Conservation (phyloP, 2,888 invertebrate species). For the Malthinus seriepunctatus region DNA sequence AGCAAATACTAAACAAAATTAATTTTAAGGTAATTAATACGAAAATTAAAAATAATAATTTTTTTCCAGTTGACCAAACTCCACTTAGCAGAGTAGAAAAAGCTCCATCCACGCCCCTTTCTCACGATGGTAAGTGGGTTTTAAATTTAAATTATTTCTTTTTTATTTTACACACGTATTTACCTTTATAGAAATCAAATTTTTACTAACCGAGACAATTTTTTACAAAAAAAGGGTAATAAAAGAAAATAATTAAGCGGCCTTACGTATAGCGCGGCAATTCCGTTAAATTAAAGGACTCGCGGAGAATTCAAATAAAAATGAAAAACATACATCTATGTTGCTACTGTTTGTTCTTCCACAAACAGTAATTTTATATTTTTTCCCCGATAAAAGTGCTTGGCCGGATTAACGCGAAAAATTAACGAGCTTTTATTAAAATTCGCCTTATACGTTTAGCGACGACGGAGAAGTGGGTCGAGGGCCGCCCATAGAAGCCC, state of each 20-base stretch:
- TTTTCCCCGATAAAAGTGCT: conserved; percentile 33
- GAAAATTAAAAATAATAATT: conserved; percentile 26
- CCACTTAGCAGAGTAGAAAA: conserved; percentile 67
- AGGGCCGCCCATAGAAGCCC: background rate
- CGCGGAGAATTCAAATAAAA: conserved; percentile 32
- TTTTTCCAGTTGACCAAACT: conserved; percentile 59
- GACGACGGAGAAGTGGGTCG: background rate
- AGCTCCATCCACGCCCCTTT: conserved; percentile 77
- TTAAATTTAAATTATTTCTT: conserved; percentile 1
- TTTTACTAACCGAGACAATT: conserved; percentile 1
- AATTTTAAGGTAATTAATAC: conserved; percentile 11
- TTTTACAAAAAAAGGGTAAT: conserved; percentile 29
- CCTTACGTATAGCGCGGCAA: conserved; percentile 33
- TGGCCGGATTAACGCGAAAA: conserved; percentile 31
- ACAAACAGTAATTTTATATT: conserved; percentile 38
- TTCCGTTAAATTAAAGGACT: conserved; percentile 37
- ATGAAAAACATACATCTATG: conserved; percentile 30
- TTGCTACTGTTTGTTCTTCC: conserved; percentile 32
- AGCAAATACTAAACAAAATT: background rate
- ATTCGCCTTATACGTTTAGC: conserved; percentile 4
- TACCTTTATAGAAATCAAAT: background rate
- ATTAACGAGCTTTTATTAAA: conserved; percentile 20
- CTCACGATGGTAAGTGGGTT: conserved; percentile 65
- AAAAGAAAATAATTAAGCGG: conserved; percentile 38
- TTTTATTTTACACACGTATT: background rate